phyloP scores from a whole-genome alignment of 2,113 vertebrate species.

The Pycnonotus jocosus region DNA sequence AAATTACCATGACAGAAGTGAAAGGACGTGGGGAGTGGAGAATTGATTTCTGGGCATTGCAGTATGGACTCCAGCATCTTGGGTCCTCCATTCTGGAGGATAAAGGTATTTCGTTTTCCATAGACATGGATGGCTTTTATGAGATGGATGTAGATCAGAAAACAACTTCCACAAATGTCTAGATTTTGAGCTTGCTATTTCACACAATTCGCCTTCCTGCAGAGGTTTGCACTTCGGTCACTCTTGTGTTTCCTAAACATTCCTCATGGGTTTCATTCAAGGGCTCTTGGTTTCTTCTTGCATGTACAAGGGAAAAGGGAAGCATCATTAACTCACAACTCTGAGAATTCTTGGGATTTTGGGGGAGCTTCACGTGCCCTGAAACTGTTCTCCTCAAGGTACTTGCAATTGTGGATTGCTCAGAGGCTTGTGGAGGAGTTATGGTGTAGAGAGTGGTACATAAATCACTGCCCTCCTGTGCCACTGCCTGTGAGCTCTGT shows the following conservation, averaged over 20 bases:
- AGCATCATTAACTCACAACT: rapidly evolving
- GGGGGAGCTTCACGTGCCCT: background rate
- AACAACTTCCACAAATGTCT: background rate
- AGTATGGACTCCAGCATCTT: background rate
- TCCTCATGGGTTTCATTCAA: background rate
- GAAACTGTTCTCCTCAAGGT: background rate
- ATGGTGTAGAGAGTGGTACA: too few relatives aligned
- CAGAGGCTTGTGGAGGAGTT: background rate
- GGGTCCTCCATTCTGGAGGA: background rate
- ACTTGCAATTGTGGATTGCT: background rate
- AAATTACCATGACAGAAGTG: background rate
- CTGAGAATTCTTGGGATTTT: background rate
- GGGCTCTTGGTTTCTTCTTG: background rate
- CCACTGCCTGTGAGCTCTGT: background rate
- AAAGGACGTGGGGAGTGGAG: background rate
- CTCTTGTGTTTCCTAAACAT: background rate
- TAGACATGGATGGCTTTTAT: background rate
- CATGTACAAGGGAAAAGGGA: rapidly evolving
- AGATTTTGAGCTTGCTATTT: background rate
- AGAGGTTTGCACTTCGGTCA: background rate
- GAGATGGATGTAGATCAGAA: background rate
- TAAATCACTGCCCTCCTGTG: background rate
- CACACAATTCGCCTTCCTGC: rapidly evolving
- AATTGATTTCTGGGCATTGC: rapidly evolving
- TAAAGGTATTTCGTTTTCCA: background rate